Evolutionary conservation across 2,888 invertebrate genomes (phyloP).

Genomic region (Sesia apiformis): DNA sequence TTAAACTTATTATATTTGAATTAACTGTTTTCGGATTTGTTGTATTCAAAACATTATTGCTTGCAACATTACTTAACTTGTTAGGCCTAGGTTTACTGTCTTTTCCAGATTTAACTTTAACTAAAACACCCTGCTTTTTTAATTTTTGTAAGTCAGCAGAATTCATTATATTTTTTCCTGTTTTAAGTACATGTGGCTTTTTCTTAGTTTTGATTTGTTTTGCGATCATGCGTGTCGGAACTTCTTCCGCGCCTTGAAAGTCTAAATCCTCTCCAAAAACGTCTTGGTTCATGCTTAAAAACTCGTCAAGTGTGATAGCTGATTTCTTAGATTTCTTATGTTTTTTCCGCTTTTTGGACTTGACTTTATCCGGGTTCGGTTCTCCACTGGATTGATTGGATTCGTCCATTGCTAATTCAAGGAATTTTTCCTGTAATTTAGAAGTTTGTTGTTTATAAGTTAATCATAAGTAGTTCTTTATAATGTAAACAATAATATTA

Average conservation of each 20-base stretch:
- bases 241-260: constrained; percentile 61
- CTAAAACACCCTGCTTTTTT: constrained; percentile 53
- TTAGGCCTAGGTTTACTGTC: constrained; percentile 5
- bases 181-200: constrained; percentile 22
- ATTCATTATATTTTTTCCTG: constrained; percentile 7
- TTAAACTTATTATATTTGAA: constrained; percentile 22
- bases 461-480: neutral
- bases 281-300: constrained; percentile 65
- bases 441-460: neutral
- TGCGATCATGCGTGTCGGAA: constrained; percentile 50
- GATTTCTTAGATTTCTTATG: constrained; percentile 62
- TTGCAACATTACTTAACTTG: neutral
- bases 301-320: constrained; percentile 64
- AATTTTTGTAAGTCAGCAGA: constrained; percentile 46
- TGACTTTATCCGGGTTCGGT: constrained; percentile 20
- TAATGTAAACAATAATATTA: neutral
- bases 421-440: constrained; percentile 47
- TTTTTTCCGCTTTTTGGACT: constrained; percentile 59
- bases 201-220: constrained; percentile 34
- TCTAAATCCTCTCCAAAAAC: constrained; percentile 64
- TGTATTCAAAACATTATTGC: constrained; percentile 1
- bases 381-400: constrained; percentile 21
- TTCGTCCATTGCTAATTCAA: constrained; percentile 49
- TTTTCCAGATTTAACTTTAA: constrained; percentile 30
- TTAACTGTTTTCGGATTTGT: constrained; percentile 10